Evolutionary conservation across 2,888 invertebrate genomes (phyloP).

Genomic region (Baronia brevicornis): DNA sequence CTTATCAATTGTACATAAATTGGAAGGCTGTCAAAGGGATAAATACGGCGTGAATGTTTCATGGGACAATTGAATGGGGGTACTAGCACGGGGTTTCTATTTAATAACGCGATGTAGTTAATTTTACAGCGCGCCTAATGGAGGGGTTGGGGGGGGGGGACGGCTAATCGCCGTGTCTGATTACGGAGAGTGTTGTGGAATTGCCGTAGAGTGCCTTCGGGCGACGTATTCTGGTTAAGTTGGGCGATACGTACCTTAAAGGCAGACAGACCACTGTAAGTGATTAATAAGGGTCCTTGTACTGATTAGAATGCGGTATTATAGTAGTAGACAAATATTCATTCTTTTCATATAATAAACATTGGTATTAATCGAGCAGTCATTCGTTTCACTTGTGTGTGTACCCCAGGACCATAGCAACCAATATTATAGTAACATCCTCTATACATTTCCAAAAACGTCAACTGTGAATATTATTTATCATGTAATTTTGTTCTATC

Average conservation of each 20-base stretch:
- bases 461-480: too few relatives aligned
- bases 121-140: slow-evolving; percentile 29
- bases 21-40: slow-evolving; percentile 11
- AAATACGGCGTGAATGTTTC: slow-evolving; percentile 16
- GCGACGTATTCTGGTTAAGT: slow-evolving; percentile 19
- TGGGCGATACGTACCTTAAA: background rate
- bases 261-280: too few relatives aligned
- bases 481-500: too few relatives aligned
- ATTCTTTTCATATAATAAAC: too few relatives aligned
- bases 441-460: too few relatives aligned
- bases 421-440: too few relatives aligned
- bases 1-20: background rate
- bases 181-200: slow-evolving; percentile 39
- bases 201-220: slow-evolving; percentile 24
- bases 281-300: too few relatives aligned
- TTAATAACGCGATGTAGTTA: slow-evolving; percentile 27
- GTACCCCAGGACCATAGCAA: too few relatives aligned
- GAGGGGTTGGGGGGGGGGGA: slow-evolving; percentile 11
- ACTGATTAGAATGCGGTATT: too few relatives aligned
- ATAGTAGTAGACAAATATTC: too few relatives aligned
- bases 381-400: too few relatives aligned
- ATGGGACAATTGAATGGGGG: slow-evolving; percentile 22
- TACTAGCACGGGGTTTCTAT: slow-evolving; percentile 26
- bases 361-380: too few relatives aligned
- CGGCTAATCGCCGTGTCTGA: slow-evolving; percentile 26